Percentiles rank a stretch among this genome's conserved stretches.
phyloP scores from a whole-genome alignment of 1,140 invertebrate genomes.

The Charaxes varanes region DNA sequence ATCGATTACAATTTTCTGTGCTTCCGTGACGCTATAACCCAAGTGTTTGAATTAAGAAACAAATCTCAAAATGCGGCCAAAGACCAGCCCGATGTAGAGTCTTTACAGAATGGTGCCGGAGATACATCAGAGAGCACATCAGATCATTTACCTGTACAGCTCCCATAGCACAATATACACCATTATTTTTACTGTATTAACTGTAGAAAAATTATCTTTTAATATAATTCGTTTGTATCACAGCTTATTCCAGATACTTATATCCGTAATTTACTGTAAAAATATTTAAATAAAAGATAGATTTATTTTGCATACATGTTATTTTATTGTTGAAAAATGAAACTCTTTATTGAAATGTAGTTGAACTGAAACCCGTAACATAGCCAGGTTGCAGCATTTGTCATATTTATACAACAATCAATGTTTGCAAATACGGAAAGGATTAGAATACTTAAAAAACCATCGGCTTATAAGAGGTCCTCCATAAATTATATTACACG shows the following conservation, averaged over 20 bases:
- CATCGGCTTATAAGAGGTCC: too few relatives aligned
- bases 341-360: too few relatives aligned
- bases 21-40: constrained; percentile 93
- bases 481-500: too few relatives aligned
- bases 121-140: constrained; percentile 44
- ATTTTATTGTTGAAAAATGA: neutral
- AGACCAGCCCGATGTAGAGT: constrained; percentile 37
- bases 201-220: constrained; percentile 26
- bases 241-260: constrained; percentile 21
- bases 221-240: constrained; percentile 25
- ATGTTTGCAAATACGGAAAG: too few relatives aligned
- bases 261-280: constrained; percentile 18
- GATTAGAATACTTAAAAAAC: too few relatives aligned
- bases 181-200: constrained; percentile 26
- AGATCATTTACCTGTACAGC: constrained; percentile 30
- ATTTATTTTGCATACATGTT: neutral
- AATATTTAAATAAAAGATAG: constrained; percentile 9
- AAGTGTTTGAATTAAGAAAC: constrained; percentile 90
- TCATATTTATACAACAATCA: too few relatives aligned
- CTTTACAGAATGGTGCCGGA: constrained; percentile 43
- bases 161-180: constrained; percentile 43
- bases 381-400: too few relatives aligned
- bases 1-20: constrained; percentile 98
- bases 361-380: too few relatives aligned
- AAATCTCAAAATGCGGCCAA: constrained; percentile 67